These are phyloP conservation scores for Ashinkailepas kermadecensis DNA, from an alignment of 2,888 invertebrate genomes.

Conservation along the genomic window DNA sequence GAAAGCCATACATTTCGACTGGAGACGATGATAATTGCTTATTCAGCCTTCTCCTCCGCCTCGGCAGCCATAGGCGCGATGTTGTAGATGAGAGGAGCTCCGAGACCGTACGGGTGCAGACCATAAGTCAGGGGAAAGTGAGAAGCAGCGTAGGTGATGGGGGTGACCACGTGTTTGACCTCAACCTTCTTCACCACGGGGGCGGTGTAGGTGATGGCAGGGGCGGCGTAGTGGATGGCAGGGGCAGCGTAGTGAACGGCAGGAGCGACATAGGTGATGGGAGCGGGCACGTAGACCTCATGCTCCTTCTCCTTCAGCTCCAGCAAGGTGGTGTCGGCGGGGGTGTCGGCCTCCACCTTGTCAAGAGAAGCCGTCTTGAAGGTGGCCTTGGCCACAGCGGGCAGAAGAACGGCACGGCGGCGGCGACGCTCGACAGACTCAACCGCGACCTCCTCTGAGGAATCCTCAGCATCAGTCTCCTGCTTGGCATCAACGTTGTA, in stretches of 20 bases:
- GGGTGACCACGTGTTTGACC: neutral
- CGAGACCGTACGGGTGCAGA: neutral
- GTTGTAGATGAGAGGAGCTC: neutral
- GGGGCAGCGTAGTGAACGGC: neutral
- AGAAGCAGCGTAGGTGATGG: neutral
- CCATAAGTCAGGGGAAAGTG: neutral
- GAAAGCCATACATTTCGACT: no score
- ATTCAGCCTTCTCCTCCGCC: neutral
- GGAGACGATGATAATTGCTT: neutral
- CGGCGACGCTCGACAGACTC: constrained; percentile 2
- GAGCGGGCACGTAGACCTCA: constrained; percentile 26
- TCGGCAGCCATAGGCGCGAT: neutral
- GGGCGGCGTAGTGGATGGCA: no score
- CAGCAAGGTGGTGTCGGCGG: constrained; percentile 29
- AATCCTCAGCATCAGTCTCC: neutral
- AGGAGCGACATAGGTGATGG: neutral
- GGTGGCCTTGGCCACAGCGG: constrained; percentile 41
- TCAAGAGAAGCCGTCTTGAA: constrained; percentile 39
- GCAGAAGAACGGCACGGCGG: constrained; percentile 33
- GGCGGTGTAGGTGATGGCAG: neutral
- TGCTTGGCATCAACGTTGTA: neutral
- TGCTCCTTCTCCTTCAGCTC: constrained; percentile 28
- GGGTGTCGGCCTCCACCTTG: constrained; percentile 28
- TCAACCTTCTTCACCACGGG: neutral
- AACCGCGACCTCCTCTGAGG: neutral